These are phyloP conservation scores for Cyprinodon diabolis DNA, from an alignment of 2,797 vertebrate genomes.

Conservation along the genomic window DNA sequence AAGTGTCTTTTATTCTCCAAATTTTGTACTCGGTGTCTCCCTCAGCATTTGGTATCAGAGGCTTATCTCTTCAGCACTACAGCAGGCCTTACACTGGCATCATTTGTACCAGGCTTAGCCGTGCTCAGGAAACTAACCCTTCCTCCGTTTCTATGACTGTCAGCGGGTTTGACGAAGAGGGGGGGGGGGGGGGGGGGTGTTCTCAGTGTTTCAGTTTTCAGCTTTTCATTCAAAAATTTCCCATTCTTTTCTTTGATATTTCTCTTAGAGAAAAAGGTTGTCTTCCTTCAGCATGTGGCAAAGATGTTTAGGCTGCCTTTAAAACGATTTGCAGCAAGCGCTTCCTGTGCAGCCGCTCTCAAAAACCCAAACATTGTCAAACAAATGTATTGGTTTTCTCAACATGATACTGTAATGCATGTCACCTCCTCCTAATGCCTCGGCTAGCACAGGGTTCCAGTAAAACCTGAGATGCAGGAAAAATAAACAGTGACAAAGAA, in stretches of 20 bases:
- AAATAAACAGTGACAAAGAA: constrained; percentile 69
- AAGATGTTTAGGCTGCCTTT: constrained; percentile 68
- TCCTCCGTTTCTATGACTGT: constrained; percentile 69
- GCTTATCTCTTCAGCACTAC: constrained; percentile 80
- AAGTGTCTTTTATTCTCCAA: constrained; percentile 69
- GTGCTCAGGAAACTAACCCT: constrained; percentile 79
- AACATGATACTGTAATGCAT: constrained; percentile 74
- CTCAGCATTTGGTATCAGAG: constrained; percentile 76
- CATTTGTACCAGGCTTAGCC: constrained; percentile 79
- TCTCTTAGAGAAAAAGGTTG: constrained; percentile 48
- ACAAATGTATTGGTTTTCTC: constrained; percentile 50
- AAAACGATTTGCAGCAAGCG: constrained; percentile 35
- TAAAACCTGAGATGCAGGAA: constrained; percentile 70
- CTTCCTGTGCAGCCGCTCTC: constrained; percentile 49
- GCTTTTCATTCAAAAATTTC: constrained; percentile 69
- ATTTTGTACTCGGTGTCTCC: constrained; percentile 64
- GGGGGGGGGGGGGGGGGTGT: constrained; percentile 31
- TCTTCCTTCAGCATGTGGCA: constrained; percentile 45
- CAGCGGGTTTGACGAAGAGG: constrained; percentile 67
- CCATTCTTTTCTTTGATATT: constrained; percentile 49
- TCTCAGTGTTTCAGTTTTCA: constrained; percentile 75
- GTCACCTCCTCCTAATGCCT: constrained; percentile 64
- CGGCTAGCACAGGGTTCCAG: constrained; percentile 60
- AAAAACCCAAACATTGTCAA: constrained; percentile 59
- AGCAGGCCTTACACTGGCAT: constrained; percentile 82